Evolutionary conservation across 2,113 vertebrate species (phyloP), one percentile per base, ranked within the genome.

Genomic region (Fulmarus glacialis): DNA sequence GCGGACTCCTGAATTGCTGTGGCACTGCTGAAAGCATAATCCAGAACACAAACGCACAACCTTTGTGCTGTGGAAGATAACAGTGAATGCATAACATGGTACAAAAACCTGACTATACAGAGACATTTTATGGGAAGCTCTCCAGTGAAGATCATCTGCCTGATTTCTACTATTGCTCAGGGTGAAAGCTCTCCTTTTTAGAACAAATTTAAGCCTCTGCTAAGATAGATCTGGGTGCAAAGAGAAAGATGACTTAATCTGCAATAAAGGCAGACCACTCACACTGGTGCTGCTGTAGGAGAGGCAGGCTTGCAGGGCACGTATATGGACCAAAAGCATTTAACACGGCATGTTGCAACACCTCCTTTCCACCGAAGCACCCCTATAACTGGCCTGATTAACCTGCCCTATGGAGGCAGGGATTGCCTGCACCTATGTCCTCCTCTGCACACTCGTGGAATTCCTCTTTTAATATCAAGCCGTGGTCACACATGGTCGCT

Each of bases 401-500:
- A 43, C 15, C 16, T 38, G 23, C 32, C 38, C 70, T 43, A 0
- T 1, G 19, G 73, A 55, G 34, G 47, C 32, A 82, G 70, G 43
- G 68, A 38, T 32, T 50, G 24, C n/a, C 19, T 29, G 60, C 58
- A 59, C 47, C 11, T 15, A 2, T 2, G 32, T 27, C 40, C 81
- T 84, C 30, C 38, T 43, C 43, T 56, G 52, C 38, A 59, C 26
- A 3, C 20, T 15, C 8, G 2, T 14, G 30, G 40, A 45, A 77
- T 53, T 40, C 56, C 42, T 82, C 74, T 40, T 60, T 24, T 17
- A 15, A 9, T 12, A 32, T 10, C 40, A 55, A 52, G 66, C 26
- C 2, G 2, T 5, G 73, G n/a, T 11, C 48, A 63, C 56, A 47
- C 12, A 11, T 0, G 1, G 52, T 3, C 9, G 6, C 58, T 11